Evolutionary conservation across 2,797 vertebrate species (phyloP).

Genomic region (Galagoides demidoff): DNA sequence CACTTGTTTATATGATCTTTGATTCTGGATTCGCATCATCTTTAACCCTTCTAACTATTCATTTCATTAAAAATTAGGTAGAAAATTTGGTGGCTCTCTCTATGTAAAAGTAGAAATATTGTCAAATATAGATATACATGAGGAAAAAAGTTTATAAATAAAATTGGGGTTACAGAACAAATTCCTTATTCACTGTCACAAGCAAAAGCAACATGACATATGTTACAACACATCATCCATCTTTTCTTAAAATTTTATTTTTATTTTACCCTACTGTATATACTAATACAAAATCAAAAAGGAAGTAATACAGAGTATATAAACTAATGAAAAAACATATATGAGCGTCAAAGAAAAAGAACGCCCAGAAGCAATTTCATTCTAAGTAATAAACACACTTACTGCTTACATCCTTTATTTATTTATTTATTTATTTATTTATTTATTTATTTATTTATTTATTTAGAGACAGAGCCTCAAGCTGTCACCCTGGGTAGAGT

Average conservation of each 20-base stretch:
- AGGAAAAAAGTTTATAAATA: neutral
- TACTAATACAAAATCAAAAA: neutral
- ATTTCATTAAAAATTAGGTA: neutral
- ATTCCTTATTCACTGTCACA: neutral
- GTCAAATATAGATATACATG: neutral
- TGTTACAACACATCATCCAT: neutral
- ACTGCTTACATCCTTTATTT: neutral
- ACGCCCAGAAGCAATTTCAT: neutral
- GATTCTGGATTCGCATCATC: neutral
- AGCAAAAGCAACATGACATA: constrained; percentile 28
- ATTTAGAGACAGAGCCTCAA: no score
- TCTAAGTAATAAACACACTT: neutral
- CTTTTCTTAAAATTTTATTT: constrained; percentile 51
- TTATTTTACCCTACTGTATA: constrained; percentile 29
- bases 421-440: no score
- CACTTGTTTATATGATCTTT: neutral
- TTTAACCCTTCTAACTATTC: constrained; percentile 21
- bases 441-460: no score
- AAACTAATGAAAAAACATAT: constrained; percentile 11
- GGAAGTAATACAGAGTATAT: neutral
- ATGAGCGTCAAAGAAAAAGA: neutral
- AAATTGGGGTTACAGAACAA: neutral
- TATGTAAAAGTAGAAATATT: neutral
- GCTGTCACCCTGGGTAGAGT: no score
- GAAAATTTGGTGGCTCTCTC: neutral